Conservation (phyloP, 2,113 vertebrate species). For the Pterophyllum scalare region DNA sequence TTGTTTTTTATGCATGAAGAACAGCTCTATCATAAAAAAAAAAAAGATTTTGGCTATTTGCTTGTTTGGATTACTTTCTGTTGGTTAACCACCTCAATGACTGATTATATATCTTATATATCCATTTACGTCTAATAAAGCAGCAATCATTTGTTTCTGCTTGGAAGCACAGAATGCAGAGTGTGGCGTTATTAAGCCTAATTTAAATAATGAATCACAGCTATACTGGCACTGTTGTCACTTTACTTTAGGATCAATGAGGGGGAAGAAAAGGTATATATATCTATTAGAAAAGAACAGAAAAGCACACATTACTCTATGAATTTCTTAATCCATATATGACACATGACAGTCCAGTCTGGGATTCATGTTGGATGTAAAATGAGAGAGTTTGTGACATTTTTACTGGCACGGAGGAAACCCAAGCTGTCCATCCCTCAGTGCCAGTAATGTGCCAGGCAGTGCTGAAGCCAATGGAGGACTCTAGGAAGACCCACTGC, state of each 20-base stretch:
- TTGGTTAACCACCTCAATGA: slow-evolving; percentile 13
- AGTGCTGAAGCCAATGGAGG: slow-evolving; percentile 76
- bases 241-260: slow-evolving; percentile 48
- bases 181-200: slow-evolving; percentile 42
- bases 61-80: not conserved
- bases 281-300: no score
- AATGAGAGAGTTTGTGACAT: slow-evolving; percentile 48
- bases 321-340: slow-evolving; percentile 17
- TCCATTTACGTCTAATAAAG: slow-evolving; percentile 17
- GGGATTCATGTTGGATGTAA: slow-evolving; percentile 20
- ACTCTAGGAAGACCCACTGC: slow-evolving; percentile 73
- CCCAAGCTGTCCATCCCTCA: slow-evolving; percentile 45
- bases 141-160: slow-evolving; percentile 32
- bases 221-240: slow-evolving; percentile 64
- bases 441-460: slow-evolving; percentile 75
- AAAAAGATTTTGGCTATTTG: slow-evolving; percentile 37
- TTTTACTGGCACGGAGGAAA: slow-evolving; percentile 63
- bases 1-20: slow-evolving; percentile 39
- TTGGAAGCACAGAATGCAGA: slow-evolving; percentile 10
- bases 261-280: slow-evolving; percentile 1
- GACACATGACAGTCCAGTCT: not conserved
- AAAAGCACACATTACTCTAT: not conserved
- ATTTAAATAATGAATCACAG: slow-evolving; percentile 40
- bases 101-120: not conserved
- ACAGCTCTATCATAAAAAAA: slow-evolving; percentile 79